Percentiles rank a stretch among this genome's conserved stretches.
phyloP scores from a whole-genome alignment of 2,113 vertebrate genomes.

The Columba livia region DNA sequence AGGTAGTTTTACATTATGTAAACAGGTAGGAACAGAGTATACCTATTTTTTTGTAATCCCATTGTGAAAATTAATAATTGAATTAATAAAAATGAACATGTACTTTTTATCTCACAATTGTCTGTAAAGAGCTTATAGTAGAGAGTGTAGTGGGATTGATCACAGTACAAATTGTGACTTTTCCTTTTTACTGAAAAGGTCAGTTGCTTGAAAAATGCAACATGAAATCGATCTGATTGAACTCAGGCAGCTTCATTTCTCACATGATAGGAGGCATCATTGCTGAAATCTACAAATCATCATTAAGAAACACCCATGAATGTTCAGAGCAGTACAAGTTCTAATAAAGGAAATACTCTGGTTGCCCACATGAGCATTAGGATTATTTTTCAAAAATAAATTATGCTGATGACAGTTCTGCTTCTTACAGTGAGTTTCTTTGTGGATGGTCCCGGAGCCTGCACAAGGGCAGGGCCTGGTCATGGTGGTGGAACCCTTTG shows the following conservation, averaged over 20 bases:
- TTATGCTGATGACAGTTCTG: neutral
- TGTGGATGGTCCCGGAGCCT: rapidly evolving
- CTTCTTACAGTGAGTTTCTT: neutral
- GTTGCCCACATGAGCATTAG: neutral
- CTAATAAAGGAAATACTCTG: neutral
- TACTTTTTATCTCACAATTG: neutral
- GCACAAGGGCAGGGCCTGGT: neutral
- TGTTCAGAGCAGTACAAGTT: neutral
- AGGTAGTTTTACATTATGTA: neutral
- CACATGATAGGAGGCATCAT: rapidly evolving
- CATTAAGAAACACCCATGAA: neutral
- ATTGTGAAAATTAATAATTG: neutral
- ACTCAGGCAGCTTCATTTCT: neutral
- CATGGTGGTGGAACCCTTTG: neutral
- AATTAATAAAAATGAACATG: neutral
- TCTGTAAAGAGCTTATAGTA: neutral
- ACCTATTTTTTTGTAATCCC: neutral
- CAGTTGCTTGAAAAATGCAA: neutral
- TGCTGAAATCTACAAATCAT: neutral
- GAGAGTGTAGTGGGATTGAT: neutral
- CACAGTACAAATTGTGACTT: neutral
- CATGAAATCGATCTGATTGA: neutral
- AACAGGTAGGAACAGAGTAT: neutral
- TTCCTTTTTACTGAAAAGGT: neutral
- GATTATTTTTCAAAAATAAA: neutral